Conservation (phyloP, 2,888 invertebrate genomes). For the Limnephilus marmoratus region DNA sequence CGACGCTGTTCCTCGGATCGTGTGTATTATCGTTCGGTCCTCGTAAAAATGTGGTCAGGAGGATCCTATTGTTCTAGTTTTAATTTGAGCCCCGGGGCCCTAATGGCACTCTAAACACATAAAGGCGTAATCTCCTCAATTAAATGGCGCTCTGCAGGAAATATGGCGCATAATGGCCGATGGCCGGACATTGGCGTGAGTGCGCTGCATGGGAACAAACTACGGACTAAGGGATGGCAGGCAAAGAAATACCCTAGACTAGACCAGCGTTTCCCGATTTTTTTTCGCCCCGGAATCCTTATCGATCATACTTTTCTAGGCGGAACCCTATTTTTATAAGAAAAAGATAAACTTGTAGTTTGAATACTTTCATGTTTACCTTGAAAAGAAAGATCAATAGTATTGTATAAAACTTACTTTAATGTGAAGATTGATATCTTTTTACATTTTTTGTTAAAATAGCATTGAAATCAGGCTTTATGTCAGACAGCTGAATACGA, state of each 20-base stretch:
- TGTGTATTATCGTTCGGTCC: slow-evolving; percentile 26
- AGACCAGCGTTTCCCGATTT: too few species aligned
- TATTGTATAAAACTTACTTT: too few species aligned
- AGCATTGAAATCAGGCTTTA: too few species aligned
- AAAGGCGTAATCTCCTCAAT: slow-evolving; percentile 45
- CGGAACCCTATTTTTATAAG: too few species aligned
- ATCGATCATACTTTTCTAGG: too few species aligned
- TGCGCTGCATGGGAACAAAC: neutral
- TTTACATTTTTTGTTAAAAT: too few species aligned
- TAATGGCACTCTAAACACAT: slow-evolving; percentile 30
- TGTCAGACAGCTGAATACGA: too few species aligned
- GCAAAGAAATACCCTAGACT: neutral
- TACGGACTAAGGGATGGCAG: neutral
- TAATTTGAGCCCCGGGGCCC: slow-evolving; percentile 18
- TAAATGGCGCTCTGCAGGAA: slow-evolving; percentile 42
- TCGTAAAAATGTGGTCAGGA: slow-evolving; percentile 37
- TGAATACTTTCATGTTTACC: too few species aligned
- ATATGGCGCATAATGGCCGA: slow-evolving; percentile 34
- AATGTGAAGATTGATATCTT: too few species aligned
- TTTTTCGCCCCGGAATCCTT: too few species aligned
- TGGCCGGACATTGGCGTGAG: slow-evolving; percentile 9
- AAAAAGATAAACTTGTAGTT: too few species aligned
- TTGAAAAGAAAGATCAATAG: too few species aligned
- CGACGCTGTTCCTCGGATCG: neutral
- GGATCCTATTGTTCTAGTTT: slow-evolving; percentile 22